Base-by-base conservation (phyloP, 1,140 invertebrate genomes). In the Diplogasteroides magnus region DNA sequence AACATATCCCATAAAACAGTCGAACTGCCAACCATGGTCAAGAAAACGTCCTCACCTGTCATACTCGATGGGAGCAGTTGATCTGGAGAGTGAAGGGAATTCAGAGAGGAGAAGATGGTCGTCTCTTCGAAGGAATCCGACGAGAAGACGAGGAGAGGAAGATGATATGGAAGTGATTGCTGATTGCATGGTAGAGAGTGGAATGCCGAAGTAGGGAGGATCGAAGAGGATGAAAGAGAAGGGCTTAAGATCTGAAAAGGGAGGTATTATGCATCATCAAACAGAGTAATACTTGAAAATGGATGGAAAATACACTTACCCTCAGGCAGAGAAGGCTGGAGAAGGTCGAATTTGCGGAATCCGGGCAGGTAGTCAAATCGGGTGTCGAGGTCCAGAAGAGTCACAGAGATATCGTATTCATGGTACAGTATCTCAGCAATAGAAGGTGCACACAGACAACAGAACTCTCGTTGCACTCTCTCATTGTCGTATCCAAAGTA, bases 221-320 rank as follows among this genome's bases (percentile, higher is more conserved):
- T 63, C 61, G 28, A 63, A 63, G 61, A 63, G 61, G 29, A 63
- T 27, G 11, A 63, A 28, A 23, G 61, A 63, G 28, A 63, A 63
- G 37, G 37, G 37, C 37, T 6, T 6, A n/a, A n/a, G n/a, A n/a
- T n/a, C n/a, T n/a, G n/a, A n/a, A n/a, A n/a, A n/a, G n/a, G n/a
- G n/a, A n/a, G n/a, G n/a, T n/a, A n/a, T n/a, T n/a, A n/a, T n/a
- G n/a, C n/a, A n/a, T n/a, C n/a, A n/a, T n/a, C n/a, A n/a, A n/a
- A n/a, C n/a, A n/a, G n/a, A n/a, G n/a, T n/a, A n/a, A n/a, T n/a
- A n/a, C n/a, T n/a, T n/a, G n/a, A n/a, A n/a, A n/a, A n/a, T n/a
- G n/a, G n/a, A n/a, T n/a, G n/a, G n/a, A n/a, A n/a, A n/a, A n/a
- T n/a, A 31, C 2, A 31, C 26, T 63, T 25, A 23, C 15, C 25